A percentile compares a stretch with the other conserved stretches of the same genome.
These are phyloP conservation scores for Thaleichthys pacificus DNA, from an alignment of 2,797 vertebrate genomes.

Conservation along the genomic window DNA sequence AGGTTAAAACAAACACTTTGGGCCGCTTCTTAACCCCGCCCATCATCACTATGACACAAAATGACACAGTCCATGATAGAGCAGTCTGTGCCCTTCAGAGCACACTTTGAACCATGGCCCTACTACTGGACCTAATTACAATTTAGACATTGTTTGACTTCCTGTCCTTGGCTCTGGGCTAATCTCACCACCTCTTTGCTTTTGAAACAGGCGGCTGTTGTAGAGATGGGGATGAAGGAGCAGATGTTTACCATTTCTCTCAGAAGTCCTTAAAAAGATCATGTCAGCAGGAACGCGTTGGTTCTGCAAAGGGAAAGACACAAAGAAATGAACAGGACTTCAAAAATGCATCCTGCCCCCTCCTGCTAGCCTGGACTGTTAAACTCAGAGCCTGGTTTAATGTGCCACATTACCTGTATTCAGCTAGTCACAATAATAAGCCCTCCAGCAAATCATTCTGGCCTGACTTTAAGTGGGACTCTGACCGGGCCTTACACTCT, in stretches of 20 bases:
- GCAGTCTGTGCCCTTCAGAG: neutral
- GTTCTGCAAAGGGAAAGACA: constrained; percentile 80
- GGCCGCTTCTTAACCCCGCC: constrained; percentile 15
- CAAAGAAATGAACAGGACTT: constrained; percentile 56
- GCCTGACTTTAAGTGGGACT: constrained; percentile 49
- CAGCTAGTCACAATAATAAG: constrained; percentile 56
- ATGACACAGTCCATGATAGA: neutral
- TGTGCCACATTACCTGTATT: constrained; percentile 58
- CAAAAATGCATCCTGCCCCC: constrained; percentile 48
- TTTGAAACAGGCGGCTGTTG: constrained; percentile 63
- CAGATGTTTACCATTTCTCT: constrained; percentile 97
- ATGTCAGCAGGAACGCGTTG: constrained; percentile 98
- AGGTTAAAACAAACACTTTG: constrained; percentile 21
- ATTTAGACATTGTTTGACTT: constrained; percentile 59
- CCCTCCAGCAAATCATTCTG: constrained; percentile 59
- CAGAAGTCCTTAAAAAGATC: constrained; percentile 98
- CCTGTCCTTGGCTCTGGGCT: constrained; percentile 63
- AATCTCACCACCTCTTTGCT: constrained; percentile 69
- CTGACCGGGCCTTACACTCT: constrained; percentile 51
- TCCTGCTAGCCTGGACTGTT: constrained; percentile 31
- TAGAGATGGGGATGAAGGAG: constrained; percentile 75
- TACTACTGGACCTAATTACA: constrained; percentile 56
- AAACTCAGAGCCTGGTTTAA: constrained; percentile 48
- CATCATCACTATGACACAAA: constrained; percentile 14
- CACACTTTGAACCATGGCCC: constrained; percentile 35